Base-by-base conservation (phyloP, 2,113 vertebrate species). In the Xiphorhynchus elegans region DNA sequence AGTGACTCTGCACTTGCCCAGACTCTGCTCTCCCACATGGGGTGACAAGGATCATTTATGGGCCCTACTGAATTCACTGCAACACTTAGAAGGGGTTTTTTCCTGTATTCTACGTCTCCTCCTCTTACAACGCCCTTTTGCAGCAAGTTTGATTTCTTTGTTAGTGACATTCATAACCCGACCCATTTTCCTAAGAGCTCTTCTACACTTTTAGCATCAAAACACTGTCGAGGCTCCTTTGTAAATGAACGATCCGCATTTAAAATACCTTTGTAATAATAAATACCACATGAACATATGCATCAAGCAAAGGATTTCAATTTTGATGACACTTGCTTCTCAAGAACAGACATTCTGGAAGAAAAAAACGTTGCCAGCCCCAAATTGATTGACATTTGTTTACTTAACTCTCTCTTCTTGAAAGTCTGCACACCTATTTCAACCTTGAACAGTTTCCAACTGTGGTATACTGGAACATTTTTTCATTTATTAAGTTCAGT, bases 361-460 rank as follows among this genome's bases (percentile, higher is more conserved):
- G 97, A 74, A 96, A 93, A 94, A 96, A 97, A 93, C 17, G 37
- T 88, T 97, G 96, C 97, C 97, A 98, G 97, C 96, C 98, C 96
- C 96, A 95, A 97, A 97, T 97, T 98, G 98, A 98, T 98, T 98
- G 98, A 98, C 98, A 97, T 98, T 98, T 98, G 98, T 98, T 98
- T 98, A 98, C 97, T 98, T 98, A 98, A 97, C 98, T 98, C 97
- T 98, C 98, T 97, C 97, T 98, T 98, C 98, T 98, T 98, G 98
- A 98, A 98, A 98, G 98, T 97, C 96, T 98, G 98, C 98, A 98
- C 98, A 98, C 98, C 98, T 98, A 98, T 98, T 98, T 98, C 98
- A 98, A 98, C 98, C 98, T 98, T 98, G 98, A 98, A 98, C 98
- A 97, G 98, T 97, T 98, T 98, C 98, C 98, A 98, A 98, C 98